Conservation (phyloP, 2,113 vertebrate genomes). For the Chaetops frenatus region DNA sequence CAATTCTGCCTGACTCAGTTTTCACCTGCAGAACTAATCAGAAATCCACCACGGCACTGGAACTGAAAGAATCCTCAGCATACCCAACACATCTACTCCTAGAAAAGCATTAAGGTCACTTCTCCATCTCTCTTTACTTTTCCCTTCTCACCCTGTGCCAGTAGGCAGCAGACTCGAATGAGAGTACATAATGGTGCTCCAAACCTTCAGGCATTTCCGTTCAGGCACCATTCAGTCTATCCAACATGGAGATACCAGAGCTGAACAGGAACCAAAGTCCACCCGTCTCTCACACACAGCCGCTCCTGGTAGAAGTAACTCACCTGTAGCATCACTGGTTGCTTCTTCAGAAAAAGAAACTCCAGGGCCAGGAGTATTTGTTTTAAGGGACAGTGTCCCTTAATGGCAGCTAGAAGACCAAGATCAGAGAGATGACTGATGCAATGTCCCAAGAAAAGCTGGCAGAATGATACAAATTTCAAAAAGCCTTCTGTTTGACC, state of each 20-base stretch:
- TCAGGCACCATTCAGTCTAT: fast-evolving
- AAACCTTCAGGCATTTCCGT: neutral
- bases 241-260: neutral
- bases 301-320: neutral
- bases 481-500: neutral
- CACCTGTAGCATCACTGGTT: neutral
- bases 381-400: neutral
- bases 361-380: neutral
- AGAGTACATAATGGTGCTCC: too few relatives aligned
- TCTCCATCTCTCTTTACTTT: neutral
- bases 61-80: too few relatives aligned
- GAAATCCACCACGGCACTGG: neutral
- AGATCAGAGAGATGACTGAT: neutral
- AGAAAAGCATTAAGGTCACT: neutral
- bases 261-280: neutral
- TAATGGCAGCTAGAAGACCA: neutral
- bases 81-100: neutral
- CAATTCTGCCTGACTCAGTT: neutral
- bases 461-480: neutral
- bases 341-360: neutral
- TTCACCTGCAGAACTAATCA: neutral
- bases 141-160: neutral
- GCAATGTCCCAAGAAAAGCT: neutral
- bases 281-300: neutral
- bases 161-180: neutral